Base-by-base conservation (phyloP, 2,113 vertebrate genomes). In the Plotosus lineatus region DNA sequence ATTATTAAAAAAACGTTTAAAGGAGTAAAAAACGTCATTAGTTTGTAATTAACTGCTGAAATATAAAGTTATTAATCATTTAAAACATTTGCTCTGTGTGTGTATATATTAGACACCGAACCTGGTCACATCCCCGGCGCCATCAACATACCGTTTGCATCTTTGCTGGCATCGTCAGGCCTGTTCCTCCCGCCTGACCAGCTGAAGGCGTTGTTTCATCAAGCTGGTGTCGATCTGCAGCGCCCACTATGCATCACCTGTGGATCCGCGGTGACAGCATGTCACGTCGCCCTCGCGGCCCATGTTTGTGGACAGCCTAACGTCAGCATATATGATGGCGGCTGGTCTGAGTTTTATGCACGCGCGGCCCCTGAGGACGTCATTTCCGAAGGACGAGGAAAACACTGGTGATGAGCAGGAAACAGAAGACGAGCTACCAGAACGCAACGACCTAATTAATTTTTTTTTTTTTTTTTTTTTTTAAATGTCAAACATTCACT, bases 301-400 rank as follows among this genome's bases (percentile, higher is more conserved):
- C 94, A 95, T 73, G 90, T 95, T 5, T 96, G 95, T 2, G 95
- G 95, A 36, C 95, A 97, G 84, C 86, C 91, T 0, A 91, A 93
- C 0, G 93, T 95, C 1, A 91, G 92, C 0, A 86, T 98, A 85
- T 98, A 97, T 0, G 96, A 98, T 0, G 96, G 97, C 0, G 92
- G 94, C 33, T 98, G 96, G 97, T 94, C 94, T 3, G 96, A 98
- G 88, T 98, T 96, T 96, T 98, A 94, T 87, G 94, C 94, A 88
- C 90, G 96, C 0, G 95, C 95, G 1, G 84, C 79, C 23, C 96
- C 96, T 0, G 95, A 96, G 69, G 81, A 95, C 1, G 79, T 98
- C 73, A 90, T 97, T 83, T 97, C 96, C 0, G 94, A 96, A 79
- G 95, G 95, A 65, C 91, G 88, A 17, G 95, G 96, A 11, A 98